Percentiles rank a stretch among this genome's conserved stretches.
These are phyloP conservation scores for Callospermophilus lateralis DNA, from an alignment of 2,113 vertebrate genomes.

Conservation along the genomic window DNA sequence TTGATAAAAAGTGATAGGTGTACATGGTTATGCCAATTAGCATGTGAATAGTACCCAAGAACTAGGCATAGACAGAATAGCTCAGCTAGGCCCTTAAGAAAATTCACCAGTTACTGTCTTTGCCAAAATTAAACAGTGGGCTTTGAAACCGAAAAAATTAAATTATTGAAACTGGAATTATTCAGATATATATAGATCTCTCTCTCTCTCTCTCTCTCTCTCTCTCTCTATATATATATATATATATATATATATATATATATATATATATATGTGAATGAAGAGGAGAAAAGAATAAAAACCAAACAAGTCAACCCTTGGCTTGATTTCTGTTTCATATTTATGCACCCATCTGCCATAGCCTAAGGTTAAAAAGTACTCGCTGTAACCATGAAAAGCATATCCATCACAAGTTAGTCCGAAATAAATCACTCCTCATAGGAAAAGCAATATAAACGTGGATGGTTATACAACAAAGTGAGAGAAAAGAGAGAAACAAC, in stretches of 20 bases:
- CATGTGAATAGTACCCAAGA: neutral
- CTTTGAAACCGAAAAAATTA: neutral
- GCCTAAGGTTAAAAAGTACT: constrained; percentile 49
- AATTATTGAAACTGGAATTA: neutral
- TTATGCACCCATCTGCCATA: constrained; percentile 52
- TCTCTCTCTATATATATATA: no score
- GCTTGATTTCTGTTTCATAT: constrained; percentile 41
- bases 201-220: no score
- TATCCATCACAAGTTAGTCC: neutral
- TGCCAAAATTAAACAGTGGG: neutral
- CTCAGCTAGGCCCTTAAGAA: neutral
- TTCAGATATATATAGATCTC: neutral
- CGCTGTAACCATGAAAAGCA: constrained; percentile 51
- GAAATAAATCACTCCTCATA: constrained; percentile 36
- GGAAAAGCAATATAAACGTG: neutral
- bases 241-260: no score
- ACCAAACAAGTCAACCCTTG: constrained; percentile 25
- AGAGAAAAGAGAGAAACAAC: neutral
- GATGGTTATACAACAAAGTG: neutral
- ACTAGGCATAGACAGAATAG: neutral
- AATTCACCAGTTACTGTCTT: neutral
- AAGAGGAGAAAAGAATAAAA: neutral
- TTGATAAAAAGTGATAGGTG: neutral
- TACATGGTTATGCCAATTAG: neutral
- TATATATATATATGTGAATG: neutral